Base-by-base conservation (phyloP, 2,888 invertebrate genomes). In the Agrotis segetum region DNA sequence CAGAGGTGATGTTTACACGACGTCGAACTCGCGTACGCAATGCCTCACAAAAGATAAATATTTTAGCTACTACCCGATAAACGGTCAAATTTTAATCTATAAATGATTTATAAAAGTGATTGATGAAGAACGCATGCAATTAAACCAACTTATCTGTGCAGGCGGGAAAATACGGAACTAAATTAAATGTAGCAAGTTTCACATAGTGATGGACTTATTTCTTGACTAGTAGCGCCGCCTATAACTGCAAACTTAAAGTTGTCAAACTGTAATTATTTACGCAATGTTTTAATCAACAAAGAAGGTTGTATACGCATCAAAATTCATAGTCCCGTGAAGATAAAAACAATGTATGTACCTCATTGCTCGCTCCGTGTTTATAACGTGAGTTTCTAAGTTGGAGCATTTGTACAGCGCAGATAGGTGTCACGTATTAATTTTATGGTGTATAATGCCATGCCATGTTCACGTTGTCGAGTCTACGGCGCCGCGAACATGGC, bases 1-100 rank as follows among this genome's bases (percentile, higher is more conserved):
- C 69, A 64, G 75, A 79, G 66, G 59, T 66, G 74, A 74, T 84
- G 77, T 84, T 84, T 86, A 84, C 86, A 75, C 29, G 67, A 64
- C 74, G 58, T 71, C 56, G 46, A 58, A 70, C 71, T 84, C 55
- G 71, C 74, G 75, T 82, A 84, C 67, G 71, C 71, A 79, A 80
- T 67, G 66, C 59, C 74, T 40, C 56, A 66, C 49, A 53, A 66
- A 60, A 73, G 72, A 84, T 84, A 85, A 84, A 64, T 68, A 70
- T 77, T 71, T 79, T 78, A 85, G 74, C 71, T 58, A 67, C 66
- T 61, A 56, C 50, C 68, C n/a, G 46, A 52, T 34, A 58, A 40
- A 58, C 46, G 53, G 62, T 67, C 74, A 68, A 73, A 29, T 65
- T 83, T 67, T 79, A 84, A 79, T 84, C 74, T 80, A 40, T 62